Evolutionary conservation across 2,888 invertebrate species (phyloP).

Genomic region (Strigamia maritima): DNA sequence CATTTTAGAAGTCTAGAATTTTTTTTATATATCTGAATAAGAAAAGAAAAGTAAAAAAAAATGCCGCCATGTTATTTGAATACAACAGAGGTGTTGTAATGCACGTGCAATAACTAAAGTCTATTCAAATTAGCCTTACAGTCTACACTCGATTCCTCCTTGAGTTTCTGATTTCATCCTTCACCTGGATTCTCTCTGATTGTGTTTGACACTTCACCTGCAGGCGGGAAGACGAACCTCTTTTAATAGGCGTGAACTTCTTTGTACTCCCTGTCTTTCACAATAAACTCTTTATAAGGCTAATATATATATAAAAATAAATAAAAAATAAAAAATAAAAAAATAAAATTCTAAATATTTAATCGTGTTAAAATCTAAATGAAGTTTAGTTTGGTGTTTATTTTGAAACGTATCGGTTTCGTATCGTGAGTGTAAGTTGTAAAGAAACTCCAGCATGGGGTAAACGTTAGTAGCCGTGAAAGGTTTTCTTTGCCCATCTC

Average conservation of each 20-base stretch:
- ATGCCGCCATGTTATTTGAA: not conserved
- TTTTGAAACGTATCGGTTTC: not conserved
- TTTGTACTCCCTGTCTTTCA: not conserved
- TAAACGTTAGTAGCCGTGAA: constrained; percentile 2
- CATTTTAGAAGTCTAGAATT: no score
- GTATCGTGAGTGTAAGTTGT: not conserved
- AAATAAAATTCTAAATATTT: no score
- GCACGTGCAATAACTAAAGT: constrained; percentile 3
- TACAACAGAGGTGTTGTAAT: not conserved
- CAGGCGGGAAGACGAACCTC: constrained; percentile 22
- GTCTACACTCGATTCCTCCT: not conserved
- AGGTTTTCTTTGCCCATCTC: constrained; percentile 10
- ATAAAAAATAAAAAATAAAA: no score
- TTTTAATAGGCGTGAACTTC: constrained; percentile 13
- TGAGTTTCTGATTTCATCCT: constrained; percentile 20
- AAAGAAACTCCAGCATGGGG: not conserved
- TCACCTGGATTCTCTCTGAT: constrained; percentile 29
- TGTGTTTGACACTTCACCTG: constrained; percentile 32
- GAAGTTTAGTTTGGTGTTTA: not conserved
- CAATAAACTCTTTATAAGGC: not conserved
- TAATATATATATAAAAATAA: not conserved
- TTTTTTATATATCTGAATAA: not conserved
- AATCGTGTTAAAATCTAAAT: not conserved
- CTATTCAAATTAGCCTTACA: constrained; percentile 29
- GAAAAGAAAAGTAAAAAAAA: not conserved